phyloP scores from a whole-genome alignment of 2,797 vertebrate species.

The Sphenopsis melanotis region DNA sequence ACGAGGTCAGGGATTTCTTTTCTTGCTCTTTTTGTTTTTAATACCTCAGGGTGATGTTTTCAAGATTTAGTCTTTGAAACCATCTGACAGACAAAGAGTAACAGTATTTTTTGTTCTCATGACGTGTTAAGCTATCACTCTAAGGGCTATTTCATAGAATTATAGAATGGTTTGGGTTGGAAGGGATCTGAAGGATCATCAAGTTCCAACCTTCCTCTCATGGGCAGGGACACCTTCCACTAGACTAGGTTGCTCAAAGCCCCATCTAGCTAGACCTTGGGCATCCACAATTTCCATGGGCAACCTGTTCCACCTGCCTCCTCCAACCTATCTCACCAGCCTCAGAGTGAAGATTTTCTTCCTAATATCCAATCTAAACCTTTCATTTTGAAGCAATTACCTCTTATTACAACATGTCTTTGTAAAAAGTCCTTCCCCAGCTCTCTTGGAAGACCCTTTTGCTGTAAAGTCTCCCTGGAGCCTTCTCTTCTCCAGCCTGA shows the following conservation, averaged over 20 bases:
- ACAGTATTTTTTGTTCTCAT: neutral
- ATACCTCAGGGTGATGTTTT: neutral
- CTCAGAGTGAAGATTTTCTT: neutral
- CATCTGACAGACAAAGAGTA: neutral
- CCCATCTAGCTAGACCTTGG: neutral
- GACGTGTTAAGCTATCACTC: neutral
- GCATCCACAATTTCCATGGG: neutral
- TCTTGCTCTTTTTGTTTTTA: neutral
- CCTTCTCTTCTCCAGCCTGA: neutral
- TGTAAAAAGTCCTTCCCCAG: neutral
- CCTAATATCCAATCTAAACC: neutral
- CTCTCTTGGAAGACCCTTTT: neutral
- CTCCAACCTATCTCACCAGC: neutral
- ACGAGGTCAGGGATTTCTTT: accelerated
- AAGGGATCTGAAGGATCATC: neutral
- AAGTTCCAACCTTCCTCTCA: neutral
- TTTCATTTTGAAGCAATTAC: neutral
- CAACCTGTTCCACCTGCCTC: neutral
- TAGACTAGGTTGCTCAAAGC: neutral
- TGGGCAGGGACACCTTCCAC: neutral
- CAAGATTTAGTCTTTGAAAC: neutral
- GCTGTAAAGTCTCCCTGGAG: neutral
- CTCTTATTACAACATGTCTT: neutral
- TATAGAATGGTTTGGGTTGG: neutral
- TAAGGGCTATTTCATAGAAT: neutral